Base-by-base conservation (phyloP, 2,113 vertebrate genomes). In the Caranx melampygus region DNA sequence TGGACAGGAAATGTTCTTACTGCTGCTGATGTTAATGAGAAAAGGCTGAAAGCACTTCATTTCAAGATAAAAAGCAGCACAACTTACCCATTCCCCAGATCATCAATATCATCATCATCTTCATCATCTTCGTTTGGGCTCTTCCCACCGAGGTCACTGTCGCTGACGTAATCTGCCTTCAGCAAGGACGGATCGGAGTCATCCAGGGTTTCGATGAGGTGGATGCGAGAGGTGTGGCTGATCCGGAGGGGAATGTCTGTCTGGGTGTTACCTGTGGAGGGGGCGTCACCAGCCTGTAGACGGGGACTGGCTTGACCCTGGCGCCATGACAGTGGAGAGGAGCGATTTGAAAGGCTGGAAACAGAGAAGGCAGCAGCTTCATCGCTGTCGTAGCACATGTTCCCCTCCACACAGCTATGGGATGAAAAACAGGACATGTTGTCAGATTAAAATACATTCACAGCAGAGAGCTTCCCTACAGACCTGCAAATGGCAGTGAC, bases 261-360 rank as follows among this genome's bases (percentile, higher is more conserved):
- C 86, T 97, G 97, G 0, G 96, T 90, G 3, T 96, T 96, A 0
- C 96, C 97, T 3, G 96, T 96, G 0, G 97, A 96, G 0, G 97
- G 98, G 0, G 98, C 97, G 0, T 98, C 98, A 0, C 98, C 98
- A 0, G 98, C 98, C 93, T 99, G 98, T 79, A 99, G 94, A 11
- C 98, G 95, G 0, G 98, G 98, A 83, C 98, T 99, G 7, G 98
- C 96, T 87, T 98, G 97, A 69, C 97, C 97, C 0, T 98, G 97
- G 80, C 96, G 97, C 97, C 98, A 98, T 3, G 97, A 98, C 34
- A 99, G 89, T 0, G 97, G 98, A 0, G 98, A 99, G 0, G 98
- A 99, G 81, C 97, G 96, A 87, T 97, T 99, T 63, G 98, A 99
- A 12, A 97, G 90, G 81, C 97, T 98, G 88, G 97, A 97, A 47